Conservation (phyloP, 2,888 invertebrate genomes). For the Conus canariensis region DNA sequence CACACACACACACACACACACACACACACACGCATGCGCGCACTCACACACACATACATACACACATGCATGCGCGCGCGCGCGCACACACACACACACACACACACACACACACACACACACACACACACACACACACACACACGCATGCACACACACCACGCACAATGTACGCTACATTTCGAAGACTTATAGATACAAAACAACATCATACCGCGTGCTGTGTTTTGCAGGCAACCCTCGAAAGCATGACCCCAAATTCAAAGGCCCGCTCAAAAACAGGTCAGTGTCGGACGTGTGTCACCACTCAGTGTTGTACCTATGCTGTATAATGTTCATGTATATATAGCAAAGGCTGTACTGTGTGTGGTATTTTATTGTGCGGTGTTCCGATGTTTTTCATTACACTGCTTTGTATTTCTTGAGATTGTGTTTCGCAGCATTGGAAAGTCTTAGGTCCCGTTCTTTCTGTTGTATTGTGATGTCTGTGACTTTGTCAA, state of each 20-base stretch:
- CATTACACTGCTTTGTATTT: too few relatives aligned
- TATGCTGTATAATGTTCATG: background rate
- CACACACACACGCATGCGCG: background rate
- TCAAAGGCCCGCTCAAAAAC: conserved; percentile 50
- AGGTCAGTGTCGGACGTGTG: conserved; percentile 20
- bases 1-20: background rate
- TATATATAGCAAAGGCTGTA: too few relatives aligned
- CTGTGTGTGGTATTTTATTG: too few relatives aligned
- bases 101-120: background rate
- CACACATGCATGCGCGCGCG: background rate
- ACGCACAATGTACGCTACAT: background rate
- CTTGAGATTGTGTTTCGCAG: too few relatives aligned
- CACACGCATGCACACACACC: background rate
- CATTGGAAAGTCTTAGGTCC: too few relatives aligned
- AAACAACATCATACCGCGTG: too few relatives aligned
- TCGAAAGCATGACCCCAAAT: conserved; percentile 48
- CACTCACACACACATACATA: background rate
- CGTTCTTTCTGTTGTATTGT: too few relatives aligned
- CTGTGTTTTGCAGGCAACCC: conserved; percentile 46
- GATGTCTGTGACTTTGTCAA: too few relatives aligned
- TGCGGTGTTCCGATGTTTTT: too few relatives aligned
- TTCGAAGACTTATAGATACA: background rate
- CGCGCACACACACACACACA: background rate
- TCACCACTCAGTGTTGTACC: background rate
- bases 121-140: background rate